Evolutionary conservation across 2,888 invertebrate species (phyloP).

Genomic region (Colostygia pectinataria): DNA sequence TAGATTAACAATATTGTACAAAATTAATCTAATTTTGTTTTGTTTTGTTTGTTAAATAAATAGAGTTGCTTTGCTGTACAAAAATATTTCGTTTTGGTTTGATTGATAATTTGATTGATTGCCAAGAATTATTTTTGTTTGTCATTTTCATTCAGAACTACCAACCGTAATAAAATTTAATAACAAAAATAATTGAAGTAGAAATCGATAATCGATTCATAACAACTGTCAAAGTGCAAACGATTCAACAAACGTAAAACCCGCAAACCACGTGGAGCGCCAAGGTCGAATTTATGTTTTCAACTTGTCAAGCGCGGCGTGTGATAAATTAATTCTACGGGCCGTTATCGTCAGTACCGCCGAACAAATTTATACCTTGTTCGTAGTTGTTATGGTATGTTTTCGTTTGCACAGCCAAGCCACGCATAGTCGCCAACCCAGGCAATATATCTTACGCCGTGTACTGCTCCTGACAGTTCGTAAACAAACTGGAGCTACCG

Average conservation of each 20-base stretch:
- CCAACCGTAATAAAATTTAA: background rate
- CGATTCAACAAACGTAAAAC: slow-evolving; percentile 57
- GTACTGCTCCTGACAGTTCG: slow-evolving; percentile 84
- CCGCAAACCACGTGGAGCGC: slow-evolving; percentile 79
- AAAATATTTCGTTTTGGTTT: too few species aligned
- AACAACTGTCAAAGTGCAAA: slow-evolving; percentile 27
- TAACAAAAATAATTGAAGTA: slow-evolving; percentile 24
- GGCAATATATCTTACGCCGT: slow-evolving; percentile 84
- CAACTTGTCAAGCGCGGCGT: slow-evolving; percentile 83
- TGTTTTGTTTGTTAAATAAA: too few species aligned
- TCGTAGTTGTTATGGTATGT: slow-evolving; percentile 34
- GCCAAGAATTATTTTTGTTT: too few species aligned
- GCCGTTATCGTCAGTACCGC: slow-evolving; percentile 65
- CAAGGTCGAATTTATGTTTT: slow-evolving; percentile 84
- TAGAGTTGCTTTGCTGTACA: too few species aligned
- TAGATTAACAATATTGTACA: too few species aligned
- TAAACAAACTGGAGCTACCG: slow-evolving; percentile 84
- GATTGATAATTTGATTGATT: too few species aligned
- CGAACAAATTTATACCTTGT: slow-evolving; percentile 47
- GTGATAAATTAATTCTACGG: slow-evolving; percentile 84
- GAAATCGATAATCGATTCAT: slow-evolving; percentile 22
- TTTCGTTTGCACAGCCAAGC: slow-evolving; percentile 51
- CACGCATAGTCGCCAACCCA: slow-evolving; percentile 83
- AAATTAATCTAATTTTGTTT: too few species aligned
- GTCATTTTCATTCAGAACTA: background rate